Evolutionary conservation across 2,113 vertebrate species (phyloP), one percentile per base, ranked within the genome.

Genomic region (Thoracochromis brauschi): DNA sequence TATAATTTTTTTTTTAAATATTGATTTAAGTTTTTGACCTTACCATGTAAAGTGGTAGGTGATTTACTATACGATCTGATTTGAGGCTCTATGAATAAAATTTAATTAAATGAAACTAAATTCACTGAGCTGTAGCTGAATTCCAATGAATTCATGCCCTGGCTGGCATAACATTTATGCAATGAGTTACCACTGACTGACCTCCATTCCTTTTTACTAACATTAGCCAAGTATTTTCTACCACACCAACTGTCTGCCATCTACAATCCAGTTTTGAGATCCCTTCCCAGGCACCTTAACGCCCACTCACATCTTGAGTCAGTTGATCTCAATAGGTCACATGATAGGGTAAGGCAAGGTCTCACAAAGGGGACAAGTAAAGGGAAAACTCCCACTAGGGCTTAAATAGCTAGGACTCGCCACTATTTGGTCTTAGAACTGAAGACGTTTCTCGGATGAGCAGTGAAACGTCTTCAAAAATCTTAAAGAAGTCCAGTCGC

Each of bases 1-100:
- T 10, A 17, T 19, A 17, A 6, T 42, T 16, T 42, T 38, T 35
- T 19, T 3, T 0, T 0, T 2, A 38, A 42, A 71, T 26, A 73
- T 73, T 26, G 29, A 33, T 63, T 16, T 13, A 68, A 8, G 0
- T 40, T 40, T 71, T 40, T 71, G 12, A 71, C 12, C 1, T 45
- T 2, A 73, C 8, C 21, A 45, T 45, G 5, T 17, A 45, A 73
- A 73, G 21, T 2, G 38, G 4, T 16, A 47, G 42, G 0, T n/a
- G 4, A 78, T 8, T 49, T 49, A 29, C 40, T 29, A 47, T 47
- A 49, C 1, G 0, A 29, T 49, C 16, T 12, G 14, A 1, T 29
- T 75, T 47, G 9, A 78, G 71, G 42, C 24, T 49, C 26, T 78
- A 31, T 49, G 24, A 78, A 31, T 31, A 49, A 5, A 78, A 78